Percentiles rank a stretch among this genome's conserved stretches.
These are phyloP conservation scores for Drosophila setosimentum DNA, from an alignment of 2,888 invertebrate species.

Conservation along the genomic window DNA sequence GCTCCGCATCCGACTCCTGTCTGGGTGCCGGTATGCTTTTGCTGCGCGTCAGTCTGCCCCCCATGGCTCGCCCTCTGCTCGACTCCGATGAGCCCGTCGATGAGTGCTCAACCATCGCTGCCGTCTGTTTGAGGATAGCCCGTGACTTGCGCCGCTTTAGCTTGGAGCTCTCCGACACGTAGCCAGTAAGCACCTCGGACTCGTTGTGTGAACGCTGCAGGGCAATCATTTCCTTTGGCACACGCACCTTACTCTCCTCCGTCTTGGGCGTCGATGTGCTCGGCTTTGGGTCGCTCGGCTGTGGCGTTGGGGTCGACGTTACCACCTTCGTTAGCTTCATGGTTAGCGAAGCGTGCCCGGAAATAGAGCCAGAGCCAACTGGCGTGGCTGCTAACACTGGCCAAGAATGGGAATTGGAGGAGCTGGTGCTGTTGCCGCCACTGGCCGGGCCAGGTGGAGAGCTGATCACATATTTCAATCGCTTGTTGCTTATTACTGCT, in stretches of 20 bases:
- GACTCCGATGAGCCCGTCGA: constrained; percentile 7
- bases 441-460: constrained; percentile 61
- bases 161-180: constrained; percentile 85
- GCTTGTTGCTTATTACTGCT: constrained; percentile 49
- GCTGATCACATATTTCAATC: constrained; percentile 68
- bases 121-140: constrained; percentile 13
- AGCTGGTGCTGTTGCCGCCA: constrained; percentile 60
- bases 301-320: constrained; percentile 20
- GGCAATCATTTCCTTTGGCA: constrained; percentile 88
- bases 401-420: constrained; percentile 53
- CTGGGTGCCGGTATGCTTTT: constrained; percentile 60
- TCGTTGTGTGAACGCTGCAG: constrained; percentile 89
- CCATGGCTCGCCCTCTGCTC: not conserved
- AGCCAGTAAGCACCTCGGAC: constrained; percentile 88
- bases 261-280: constrained; percentile 52
- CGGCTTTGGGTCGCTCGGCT: constrained; percentile 13
- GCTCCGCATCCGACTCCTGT: constrained; percentile 32
- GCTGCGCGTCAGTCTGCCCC: constrained; percentile 48
- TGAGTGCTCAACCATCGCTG: constrained; percentile 7
- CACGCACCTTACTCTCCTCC: constrained; percentile 72
- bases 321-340: constrained; percentile 73
- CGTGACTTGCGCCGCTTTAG: constrained; percentile 82
- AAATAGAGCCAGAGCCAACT: constrained; percentile 4
- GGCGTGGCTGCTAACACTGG: constrained; percentile 30
- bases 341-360: constrained; percentile 62